Base-by-base conservation (phyloP, 35 echinoderm and acorn worm species). In the Heliocidaris erythrogramma region DNA sequence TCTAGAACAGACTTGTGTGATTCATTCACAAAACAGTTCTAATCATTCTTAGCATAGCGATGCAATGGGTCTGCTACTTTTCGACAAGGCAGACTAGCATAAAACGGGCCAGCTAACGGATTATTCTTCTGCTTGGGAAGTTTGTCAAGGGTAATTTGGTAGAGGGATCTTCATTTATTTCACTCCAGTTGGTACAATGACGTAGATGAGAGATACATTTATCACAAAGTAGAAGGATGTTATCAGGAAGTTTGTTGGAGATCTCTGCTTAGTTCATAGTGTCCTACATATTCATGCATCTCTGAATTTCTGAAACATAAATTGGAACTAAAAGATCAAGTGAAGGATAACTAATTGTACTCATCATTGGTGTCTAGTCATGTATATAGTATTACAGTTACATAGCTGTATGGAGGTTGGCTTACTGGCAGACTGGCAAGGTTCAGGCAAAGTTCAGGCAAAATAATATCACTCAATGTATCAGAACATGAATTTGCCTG, bases 91-190 rank as follows among this genome's bases (percentile, higher is more conserved):
- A 78, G 65, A 78, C 65, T 78, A 78, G 4, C 21, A 7, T 78
- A 78, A 78, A 78, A 78, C 27, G 65, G 65, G 65, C 21, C 65
- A 78, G 65, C 65, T 78, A 78, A 78, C 18, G n/a, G 65, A 78
- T 78, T 78, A 78, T 78, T 78, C 65, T 78, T 78, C 65, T 78
- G 65, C 65, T 78, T 78, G 65, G 65, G 17, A 78, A 78, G 21
- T 78, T 78, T 78, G 65, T 78, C 65, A 78, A 78, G 65, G 61
- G 17, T 78, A 78, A 78, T 78, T 78, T 78, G 65, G 65, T n/a
- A 78, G 65, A 78, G 65, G 65, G 65, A 78, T 78, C 65, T 78
- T 78, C 65, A 78, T 78, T 78, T 78, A 78, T 78, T 78, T 78
- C 65, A 78, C 65, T 78, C 65, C 65, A 78, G 65, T 78, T 78